phyloP scores from a whole-genome alignment of 2,888 invertebrate genomes.

The Aspidiotus destructor region DNA sequence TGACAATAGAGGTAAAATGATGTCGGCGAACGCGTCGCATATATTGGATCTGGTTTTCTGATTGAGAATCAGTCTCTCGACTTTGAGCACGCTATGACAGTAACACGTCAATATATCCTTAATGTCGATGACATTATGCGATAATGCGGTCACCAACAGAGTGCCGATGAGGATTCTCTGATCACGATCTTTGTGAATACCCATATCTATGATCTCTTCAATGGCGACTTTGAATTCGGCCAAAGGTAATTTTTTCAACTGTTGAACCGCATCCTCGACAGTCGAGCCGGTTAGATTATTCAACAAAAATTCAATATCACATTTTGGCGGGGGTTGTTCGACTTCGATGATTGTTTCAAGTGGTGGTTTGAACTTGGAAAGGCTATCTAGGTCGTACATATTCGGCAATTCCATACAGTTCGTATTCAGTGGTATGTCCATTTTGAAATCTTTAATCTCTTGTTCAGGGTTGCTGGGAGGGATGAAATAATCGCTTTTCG shows the following conservation, averaged over 20 bases:
- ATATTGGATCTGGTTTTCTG: constrained; percentile 13
- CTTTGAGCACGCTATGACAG: constrained; percentile 9
- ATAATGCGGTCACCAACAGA: neutral
- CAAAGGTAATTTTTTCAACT: neutral
- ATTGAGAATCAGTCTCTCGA: constrained; percentile 16
- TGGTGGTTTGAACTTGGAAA: constrained; percentile 14
- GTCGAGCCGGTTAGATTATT: constrained; percentile 7
- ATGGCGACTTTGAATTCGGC: constrained; percentile 11
- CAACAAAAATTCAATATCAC: constrained; percentile 7
- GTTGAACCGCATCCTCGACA: constrained; percentile 7
- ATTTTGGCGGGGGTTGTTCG: constrained; percentile 8
- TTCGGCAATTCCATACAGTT: constrained; percentile 11
- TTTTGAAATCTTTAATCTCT: neutral
- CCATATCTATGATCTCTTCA: constrained; percentile 16
- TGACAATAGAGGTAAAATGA: constrained; percentile 10
- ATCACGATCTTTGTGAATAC: constrained; percentile 12
- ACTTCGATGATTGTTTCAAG: neutral
- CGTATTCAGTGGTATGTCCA: constrained; percentile 6
- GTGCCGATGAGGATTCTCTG: constrained; percentile 11
- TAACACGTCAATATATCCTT: neutral
- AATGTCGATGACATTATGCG: neutral
- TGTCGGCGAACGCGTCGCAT: constrained; percentile 22
- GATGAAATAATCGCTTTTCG: neutral
- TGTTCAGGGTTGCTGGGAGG: neutral
- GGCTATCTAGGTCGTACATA: constrained; percentile 13